phyloP scores from a whole-genome alignment of 2,797 vertebrate species.

The Mus minutoides region DNA sequence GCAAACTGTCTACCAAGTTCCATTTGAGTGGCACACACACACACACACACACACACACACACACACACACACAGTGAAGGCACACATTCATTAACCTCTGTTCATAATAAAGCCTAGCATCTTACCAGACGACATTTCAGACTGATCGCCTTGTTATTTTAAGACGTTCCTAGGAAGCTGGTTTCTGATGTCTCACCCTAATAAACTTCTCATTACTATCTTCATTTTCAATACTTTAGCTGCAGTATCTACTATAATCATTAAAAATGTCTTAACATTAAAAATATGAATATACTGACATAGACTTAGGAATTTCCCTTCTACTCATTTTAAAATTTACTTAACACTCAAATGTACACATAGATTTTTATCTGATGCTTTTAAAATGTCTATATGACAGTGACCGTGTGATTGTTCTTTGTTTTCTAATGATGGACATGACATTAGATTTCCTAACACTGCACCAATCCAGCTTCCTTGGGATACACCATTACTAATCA shows the following conservation, averaged over 20 bases:
- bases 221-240: constrained; percentile 25
- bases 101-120: constrained; percentile 40
- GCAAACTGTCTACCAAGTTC: constrained; percentile 22
- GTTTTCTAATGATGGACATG: constrained; percentile 17
- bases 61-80: background rate
- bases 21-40: background rate
- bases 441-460: background rate
- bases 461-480: background rate
- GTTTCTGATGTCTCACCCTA: background rate
- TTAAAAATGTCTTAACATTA: constrained; percentile 26
- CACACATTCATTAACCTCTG: background rate
- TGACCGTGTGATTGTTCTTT: constrained; percentile 10
- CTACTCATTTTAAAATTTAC: constrained; percentile 39
- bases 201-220: background rate
- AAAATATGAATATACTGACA: constrained; percentile 1
- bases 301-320: background rate
- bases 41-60: background rate
- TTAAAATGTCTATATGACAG: constrained; percentile 36
- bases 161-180: background rate
- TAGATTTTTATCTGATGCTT: constrained; percentile 37
- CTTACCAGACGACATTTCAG: background rate
- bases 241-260: background rate
- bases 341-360: constrained; percentile 16
- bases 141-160: constrained; percentile 2
- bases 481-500: constrained; percentile 23